Base-by-base conservation (phyloP, 2,113 vertebrate species). In the Macaca nemestrina region DNA sequence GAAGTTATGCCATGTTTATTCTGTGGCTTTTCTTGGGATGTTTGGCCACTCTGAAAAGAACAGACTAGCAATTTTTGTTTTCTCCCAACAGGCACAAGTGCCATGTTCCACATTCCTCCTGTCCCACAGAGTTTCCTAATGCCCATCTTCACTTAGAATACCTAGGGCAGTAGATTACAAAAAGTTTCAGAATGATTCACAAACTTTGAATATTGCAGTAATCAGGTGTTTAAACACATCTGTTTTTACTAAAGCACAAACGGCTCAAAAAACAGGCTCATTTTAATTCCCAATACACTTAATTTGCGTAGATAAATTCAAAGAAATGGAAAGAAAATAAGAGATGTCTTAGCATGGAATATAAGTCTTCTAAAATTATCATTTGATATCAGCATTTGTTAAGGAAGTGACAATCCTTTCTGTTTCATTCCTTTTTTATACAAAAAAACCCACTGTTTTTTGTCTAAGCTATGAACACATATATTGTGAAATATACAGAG, bases 221-320 rank as follows among this genome's bases (percentile, higher is more conserved):
- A 68, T 52, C 4, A 48, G 35, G 40, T 76, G 64, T 90, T 78
- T 70, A 80, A 89, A 61, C 1, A 70, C 43, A 52, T 80, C 27
- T 48, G 75, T 64, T 90, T 94, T 94, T 72, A 90, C 9, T 90
- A 64, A 95, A 76, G 43, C 16, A 32, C 40, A 96, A 75, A 27
- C 0, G 30, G 43, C 55, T 73, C n/a, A 88, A 55, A 25, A 38
- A 45, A 12, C 43, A 45, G 32, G 11, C 14, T 68, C n/a, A 94
- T 73, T 96, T 91, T 82, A 61, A 75, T 81, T 91, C 95, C 16
- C 40, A 92, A 67, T 72, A 8, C 38, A 94, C 10, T 90, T 85
- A 76, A 92, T 52, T 86, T 35, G 35, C 1, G 16, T 88, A 45
- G 38, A 89, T 18, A 85, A 86, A 75, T 59, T 76, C 40, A 98